Evolutionary conservation across 2,113 vertebrate genomes (phyloP).

Genomic region (Cinclus mexicanus): DNA sequence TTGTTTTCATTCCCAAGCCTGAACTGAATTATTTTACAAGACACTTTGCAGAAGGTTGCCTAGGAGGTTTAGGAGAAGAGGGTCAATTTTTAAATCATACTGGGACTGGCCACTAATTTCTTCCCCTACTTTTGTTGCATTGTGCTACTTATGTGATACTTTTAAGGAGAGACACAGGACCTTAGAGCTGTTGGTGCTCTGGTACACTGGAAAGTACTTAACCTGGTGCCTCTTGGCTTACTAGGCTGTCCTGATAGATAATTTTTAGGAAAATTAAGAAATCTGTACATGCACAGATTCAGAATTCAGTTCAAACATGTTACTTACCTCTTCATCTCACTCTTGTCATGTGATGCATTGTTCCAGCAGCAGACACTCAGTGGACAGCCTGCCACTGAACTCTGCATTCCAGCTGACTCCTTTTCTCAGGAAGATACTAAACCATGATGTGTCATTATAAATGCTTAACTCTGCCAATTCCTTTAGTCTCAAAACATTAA

Average conservation of each 20-base stretch:
- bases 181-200: too few species aligned
- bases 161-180: neutral
- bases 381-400: neutral
- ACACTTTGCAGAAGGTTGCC: neutral
- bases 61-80: neutral
- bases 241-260: neutral
- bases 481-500: neutral
- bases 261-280: neutral
- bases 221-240: neutral
- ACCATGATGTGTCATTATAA: neutral
- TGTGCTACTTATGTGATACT: neutral
- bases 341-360: fast-evolving
- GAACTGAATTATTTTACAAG: neutral
- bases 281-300: fast-evolving
- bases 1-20: neutral
- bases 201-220: fast-evolving
- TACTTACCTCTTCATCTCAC: neutral
- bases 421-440: neutral
- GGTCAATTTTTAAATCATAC: fast-evolving
- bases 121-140: fast-evolving
- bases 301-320: neutral
- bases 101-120: neutral
- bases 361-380: neutral
- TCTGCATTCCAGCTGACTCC: neutral
- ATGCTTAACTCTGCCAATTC: neutral